Evolutionary conservation across 2,113 vertebrate species (phyloP), one percentile per base, ranked within the genome.

Genomic region (Paradisaea rubra): DNA sequence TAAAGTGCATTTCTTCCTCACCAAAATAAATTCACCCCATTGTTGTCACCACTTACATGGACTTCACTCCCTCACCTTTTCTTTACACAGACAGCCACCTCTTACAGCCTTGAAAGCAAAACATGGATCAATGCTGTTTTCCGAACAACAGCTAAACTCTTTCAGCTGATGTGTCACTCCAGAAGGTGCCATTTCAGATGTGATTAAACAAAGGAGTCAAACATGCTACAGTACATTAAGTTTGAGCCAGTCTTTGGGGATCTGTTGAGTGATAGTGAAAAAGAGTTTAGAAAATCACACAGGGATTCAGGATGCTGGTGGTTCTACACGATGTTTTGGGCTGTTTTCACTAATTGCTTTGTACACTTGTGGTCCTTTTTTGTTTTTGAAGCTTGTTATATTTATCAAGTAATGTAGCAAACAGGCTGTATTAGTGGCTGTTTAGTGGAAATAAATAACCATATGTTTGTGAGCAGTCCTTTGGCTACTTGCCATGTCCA

Each of bases 181-280:
- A 76, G 82, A 93, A 96, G 86, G 86, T 8, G 45, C 79, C 61
- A 28, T 94, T 97, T 96, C 91, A 92, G 84, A 93, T 95, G 91
- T 95, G 95, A 95, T 96, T 97, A 96, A 95, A 95, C 84, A 84
- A 68, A 91, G 68, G 72, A 96, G 94, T 90, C 88, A 94, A 89
- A 91, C 86, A 61, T 39, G 76, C 80, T 92, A 45, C 93, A 91
- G 74, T 59, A 87, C 86, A 95, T 97, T 96, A 96, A 86, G 80
- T 78, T 80, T 78, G 83, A 88, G 72, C 76, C 76, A 72, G 66
- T 91, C 93, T 93, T 85, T 28, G 20, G 87, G 93, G 93, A 80
- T 86, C 89, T 81, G 44, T 37, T 89, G 81, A 87, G 56, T 56
- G 83, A 91, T 31, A 91, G 81, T 57, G 78, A 74, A 88, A 95